phyloP scores from a whole-genome alignment of 37 sponge, comb jelly and placozoan species.

The Beroe forskalii region DNA sequence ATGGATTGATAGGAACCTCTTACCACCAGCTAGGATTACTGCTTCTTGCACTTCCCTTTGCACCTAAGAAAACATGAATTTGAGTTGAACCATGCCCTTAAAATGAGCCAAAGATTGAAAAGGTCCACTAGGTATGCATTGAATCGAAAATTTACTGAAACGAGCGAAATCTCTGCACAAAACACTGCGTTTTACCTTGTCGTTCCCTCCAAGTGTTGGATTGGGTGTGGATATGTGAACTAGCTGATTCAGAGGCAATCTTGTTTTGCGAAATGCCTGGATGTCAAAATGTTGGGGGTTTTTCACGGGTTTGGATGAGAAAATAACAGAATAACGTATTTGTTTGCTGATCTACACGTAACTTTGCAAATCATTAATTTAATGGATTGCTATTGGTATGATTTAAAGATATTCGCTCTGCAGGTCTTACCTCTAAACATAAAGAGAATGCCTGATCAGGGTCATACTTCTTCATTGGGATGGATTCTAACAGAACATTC shows the following conservation, averaged over 20 bases:
- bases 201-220: neutral
- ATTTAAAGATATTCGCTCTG: too few species aligned
- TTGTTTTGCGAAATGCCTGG: neutral
- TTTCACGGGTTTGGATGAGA: too few species aligned
- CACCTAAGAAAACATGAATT: conserved; percentile 22
- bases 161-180: too few species aligned
- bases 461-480: neutral
- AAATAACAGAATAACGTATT: too few species aligned
- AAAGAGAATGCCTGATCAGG: neutral
- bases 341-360: too few species aligned
- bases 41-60: neutral
- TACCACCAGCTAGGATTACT: neutral
- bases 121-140: too few species aligned
- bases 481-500: neutral
- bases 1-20: neutral
- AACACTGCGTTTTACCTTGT: neutral
- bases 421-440: neutral
- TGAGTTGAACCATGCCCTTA: too few species aligned
- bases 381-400: too few species aligned
- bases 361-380: too few species aligned
- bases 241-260: conserved; percentile 3
- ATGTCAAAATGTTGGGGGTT: too few species aligned
- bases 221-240: conserved; percentile 16
- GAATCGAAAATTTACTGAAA: too few species aligned
- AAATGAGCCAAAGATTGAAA: too few species aligned